Percentiles rank a stretch among this genome's conserved stretches.
Conservation (phyloP, 2,113 vertebrate species). For the Xiphias gladius region DNA sequence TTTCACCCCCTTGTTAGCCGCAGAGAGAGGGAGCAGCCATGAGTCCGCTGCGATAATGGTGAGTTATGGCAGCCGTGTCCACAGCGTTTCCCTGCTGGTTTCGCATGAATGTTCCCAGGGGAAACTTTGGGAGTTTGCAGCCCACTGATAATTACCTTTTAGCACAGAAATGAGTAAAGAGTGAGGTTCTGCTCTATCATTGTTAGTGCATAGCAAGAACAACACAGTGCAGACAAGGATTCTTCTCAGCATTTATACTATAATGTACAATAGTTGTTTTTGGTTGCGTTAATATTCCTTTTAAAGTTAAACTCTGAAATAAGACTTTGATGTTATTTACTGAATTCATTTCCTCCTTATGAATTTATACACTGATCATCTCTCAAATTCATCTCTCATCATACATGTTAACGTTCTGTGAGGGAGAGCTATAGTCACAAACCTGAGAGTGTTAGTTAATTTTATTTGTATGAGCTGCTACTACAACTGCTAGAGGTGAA, state of each 20-base stretch:
- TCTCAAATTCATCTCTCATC: background rate
- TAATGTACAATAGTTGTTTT: background rate
- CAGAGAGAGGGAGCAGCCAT: slow-evolving; percentile 62
- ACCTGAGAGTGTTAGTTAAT: background rate
- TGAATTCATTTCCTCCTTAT: background rate
- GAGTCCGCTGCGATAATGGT: slow-evolving; percentile 82
- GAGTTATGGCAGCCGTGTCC: slow-evolving; percentile 70
- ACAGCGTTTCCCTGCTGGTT: slow-evolving; percentile 55
- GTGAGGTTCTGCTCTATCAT: slow-evolving; percentile 48
- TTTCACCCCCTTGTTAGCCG: slow-evolving; percentile 61
- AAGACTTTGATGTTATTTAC: background rate
- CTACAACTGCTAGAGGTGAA: background rate
- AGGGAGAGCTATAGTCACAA: background rate
- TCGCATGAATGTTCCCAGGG: slow-evolving; percentile 64
- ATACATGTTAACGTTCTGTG: background rate
- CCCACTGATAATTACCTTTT: slow-evolving; percentile 68
- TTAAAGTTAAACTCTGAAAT: background rate
- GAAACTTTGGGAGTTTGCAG: slow-evolving; percentile 39
- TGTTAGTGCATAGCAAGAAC: slow-evolving; percentile 39
- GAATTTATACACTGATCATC: background rate
- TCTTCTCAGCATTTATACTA: background rate
- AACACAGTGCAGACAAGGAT: background rate
- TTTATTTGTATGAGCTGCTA: background rate
- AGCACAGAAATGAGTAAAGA: slow-evolving; percentile 46
- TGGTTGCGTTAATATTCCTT: background rate